These are phyloP conservation scores for Enchytraeus crypticus DNA, from an alignment of 2,888 invertebrate species.

Conservation along the genomic window DNA sequence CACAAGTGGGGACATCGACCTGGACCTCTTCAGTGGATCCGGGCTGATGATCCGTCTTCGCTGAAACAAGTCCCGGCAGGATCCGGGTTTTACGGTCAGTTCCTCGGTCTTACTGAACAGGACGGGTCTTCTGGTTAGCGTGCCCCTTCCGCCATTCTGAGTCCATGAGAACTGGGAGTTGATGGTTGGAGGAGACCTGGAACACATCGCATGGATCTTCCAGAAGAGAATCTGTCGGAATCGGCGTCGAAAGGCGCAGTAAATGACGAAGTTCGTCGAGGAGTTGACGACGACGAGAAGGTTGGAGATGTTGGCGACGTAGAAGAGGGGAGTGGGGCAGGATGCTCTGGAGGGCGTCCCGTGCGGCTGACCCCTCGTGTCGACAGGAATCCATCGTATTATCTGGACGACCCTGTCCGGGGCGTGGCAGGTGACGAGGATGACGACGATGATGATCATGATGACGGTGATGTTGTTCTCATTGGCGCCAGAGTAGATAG, in stretches of 20 bases:
- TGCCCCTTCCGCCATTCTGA: too few relatives aligned
- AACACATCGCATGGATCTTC: too few relatives aligned
- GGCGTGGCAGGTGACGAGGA: slow-evolving; percentile 19
- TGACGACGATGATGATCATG: slow-evolving; percentile 17
- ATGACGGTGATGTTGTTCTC: slow-evolving; percentile 21
- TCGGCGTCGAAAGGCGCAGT: slow-evolving; percentile 18
- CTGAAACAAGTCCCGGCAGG: too few relatives aligned
- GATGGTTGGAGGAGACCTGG: too few relatives aligned
- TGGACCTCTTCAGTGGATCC: too few relatives aligned
- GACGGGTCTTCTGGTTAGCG: too few relatives aligned
- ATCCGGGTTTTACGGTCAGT: too few relatives aligned
- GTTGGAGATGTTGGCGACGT: slow-evolving; percentile 7
- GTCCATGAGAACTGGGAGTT: too few relatives aligned
- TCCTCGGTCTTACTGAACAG: too few relatives aligned
- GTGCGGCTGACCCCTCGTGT: too few relatives aligned
- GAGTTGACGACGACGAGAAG: slow-evolving; percentile 20
- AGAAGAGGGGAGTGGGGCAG: slow-evolving; percentile 3
- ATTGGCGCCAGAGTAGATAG: not conserved
- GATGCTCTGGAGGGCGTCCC: not conserved
- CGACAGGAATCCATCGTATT: slow-evolving; percentile 6
- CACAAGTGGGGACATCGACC: too few relatives aligned
- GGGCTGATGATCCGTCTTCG: too few relatives aligned
- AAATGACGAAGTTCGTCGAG: slow-evolving; percentile 20
- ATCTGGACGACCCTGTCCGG: slow-evolving; percentile 19
- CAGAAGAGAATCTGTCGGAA: slow-evolving; percentile 14